phyloP scores from a whole-genome alignment of 2,113 vertebrate genomes.

The Bos javanicus region DNA sequence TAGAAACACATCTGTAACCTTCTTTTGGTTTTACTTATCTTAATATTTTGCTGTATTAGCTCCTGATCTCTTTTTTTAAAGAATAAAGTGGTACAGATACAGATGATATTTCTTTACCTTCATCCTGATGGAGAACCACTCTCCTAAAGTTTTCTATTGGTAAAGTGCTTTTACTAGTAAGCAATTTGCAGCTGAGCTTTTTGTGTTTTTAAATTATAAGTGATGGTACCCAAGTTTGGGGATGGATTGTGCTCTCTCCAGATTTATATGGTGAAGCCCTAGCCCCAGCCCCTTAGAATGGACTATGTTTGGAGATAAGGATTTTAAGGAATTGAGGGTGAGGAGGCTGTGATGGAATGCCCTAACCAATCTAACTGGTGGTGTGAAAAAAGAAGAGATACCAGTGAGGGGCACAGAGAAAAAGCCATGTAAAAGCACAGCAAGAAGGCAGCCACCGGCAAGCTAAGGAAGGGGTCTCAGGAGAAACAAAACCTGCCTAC shows the following conservation, averaged over 20 bases:
- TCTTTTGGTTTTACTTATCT: not conserved
- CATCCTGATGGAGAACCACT: not conserved
- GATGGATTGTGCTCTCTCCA: not conserved
- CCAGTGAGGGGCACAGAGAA: rapidly evolving
- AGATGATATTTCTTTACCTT: not conserved
- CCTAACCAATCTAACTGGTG: not conserved
- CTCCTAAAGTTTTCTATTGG: not conserved
- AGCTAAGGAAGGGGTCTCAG: not conserved
- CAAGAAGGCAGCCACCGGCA: not conserved
- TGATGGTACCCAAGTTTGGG: not conserved
- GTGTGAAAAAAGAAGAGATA: not conserved
- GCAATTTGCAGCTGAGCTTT: not conserved
- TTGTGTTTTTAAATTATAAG: not conserved
- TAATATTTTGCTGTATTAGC: not conserved
- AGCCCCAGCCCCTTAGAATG: not conserved
- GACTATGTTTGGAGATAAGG: not conserved
- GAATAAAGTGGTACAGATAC: not conserved
- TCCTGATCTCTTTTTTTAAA: not conserved
- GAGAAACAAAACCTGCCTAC: not conserved
- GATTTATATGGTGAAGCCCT: not conserved
- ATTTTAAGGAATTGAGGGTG: not conserved
- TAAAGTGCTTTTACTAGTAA: not conserved
- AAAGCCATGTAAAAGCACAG: not conserved
- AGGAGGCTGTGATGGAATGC: not conserved
- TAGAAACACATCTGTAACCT: not conserved